These are phyloP conservation scores for Erpetoichthys calabaricus DNA, from an alignment of 2,797 vertebrate species.

Conservation along the genomic window DNA sequence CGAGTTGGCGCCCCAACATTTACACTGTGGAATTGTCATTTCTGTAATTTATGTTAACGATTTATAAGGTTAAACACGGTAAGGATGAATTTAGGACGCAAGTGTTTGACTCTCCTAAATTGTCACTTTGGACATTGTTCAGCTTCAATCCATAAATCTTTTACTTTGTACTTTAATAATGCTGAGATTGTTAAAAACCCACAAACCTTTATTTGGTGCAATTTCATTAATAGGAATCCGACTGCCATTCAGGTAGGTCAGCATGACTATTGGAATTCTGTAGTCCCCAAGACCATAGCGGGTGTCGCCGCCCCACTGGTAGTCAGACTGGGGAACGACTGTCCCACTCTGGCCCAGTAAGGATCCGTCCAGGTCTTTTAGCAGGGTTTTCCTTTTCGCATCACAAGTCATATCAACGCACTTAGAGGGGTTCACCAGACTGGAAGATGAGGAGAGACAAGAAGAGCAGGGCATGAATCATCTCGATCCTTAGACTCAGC, in stretches of 20 bases:
- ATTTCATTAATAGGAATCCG: conserved; percentile 55
- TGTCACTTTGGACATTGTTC: too few species aligned
- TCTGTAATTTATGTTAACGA: too few species aligned
- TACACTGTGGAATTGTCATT: too few species aligned
- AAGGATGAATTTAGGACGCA: too few species aligned
- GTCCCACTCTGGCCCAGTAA: conserved; percentile 53
- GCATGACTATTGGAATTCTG: conserved; percentile 65
- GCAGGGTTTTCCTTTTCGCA: conserved; percentile 66
- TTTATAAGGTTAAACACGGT: too few species aligned
- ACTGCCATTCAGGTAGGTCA: conserved; percentile 58
- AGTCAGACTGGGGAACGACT: conserved; percentile 69
- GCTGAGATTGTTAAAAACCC: too few species aligned
- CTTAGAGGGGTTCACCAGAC: conserved; percentile 66
- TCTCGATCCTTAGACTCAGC: not conserved
- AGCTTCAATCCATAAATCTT: too few species aligned
- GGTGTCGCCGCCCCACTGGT: conserved; percentile 57
- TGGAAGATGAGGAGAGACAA: conserved; percentile 20
- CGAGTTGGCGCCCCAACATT: too few species aligned
- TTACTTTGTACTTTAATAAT: too few species aligned
- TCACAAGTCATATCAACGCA: conserved; percentile 83
- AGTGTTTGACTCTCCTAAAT: too few species aligned
- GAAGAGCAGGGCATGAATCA: too few species aligned
- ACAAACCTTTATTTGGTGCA: conserved; percentile 60
- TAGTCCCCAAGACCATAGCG: conserved; percentile 65
- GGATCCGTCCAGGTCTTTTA: conserved; percentile 68